Evolutionary conservation across 2,888 invertebrate species (phyloP).

Genomic region (Peribatodes rhomboidaria): DNA sequence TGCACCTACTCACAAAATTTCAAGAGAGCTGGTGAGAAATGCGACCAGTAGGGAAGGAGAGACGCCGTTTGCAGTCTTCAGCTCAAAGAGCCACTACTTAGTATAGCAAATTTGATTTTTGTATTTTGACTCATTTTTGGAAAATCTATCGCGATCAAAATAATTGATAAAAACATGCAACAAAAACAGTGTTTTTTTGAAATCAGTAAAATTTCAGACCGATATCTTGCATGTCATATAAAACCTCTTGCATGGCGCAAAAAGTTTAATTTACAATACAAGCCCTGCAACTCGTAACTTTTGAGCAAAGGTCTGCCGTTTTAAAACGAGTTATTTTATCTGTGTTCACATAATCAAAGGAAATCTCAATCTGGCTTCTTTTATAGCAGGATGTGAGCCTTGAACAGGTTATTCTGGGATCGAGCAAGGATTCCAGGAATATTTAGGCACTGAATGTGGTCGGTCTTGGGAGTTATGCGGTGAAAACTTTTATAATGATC

Average conservation of each 20-base stretch:
- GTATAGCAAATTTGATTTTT: no score
- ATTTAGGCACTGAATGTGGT: conserved; percentile 4
- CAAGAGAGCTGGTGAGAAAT: no score
- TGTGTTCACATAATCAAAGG: conserved; percentile 18
- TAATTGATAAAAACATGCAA: not conserved
- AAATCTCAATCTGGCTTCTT: conserved; percentile 22
- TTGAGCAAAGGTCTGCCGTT: conserved; percentile 7
- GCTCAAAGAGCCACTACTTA: no score
- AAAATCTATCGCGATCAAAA: no score
- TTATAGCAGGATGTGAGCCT: conserved; percentile 21
- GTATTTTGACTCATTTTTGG: no score
- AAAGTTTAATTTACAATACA: conserved; percentile 1
- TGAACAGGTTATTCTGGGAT: conserved; percentile 27
- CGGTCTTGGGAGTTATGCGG: not conserved
- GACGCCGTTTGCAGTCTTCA: no score
- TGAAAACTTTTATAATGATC: not conserved
- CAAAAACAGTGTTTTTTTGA: not conserved
- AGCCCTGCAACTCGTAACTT: not conserved
- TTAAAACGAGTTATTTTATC: conserved; percentile 12
- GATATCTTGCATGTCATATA: not conserved
- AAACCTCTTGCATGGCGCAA: not conserved
- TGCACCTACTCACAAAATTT: no score
- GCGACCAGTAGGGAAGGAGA: no score
- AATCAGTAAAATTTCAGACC: not conserved
- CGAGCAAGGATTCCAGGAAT: conserved; percentile 19